These are phyloP conservation scores for Tanypteryx hageni DNA, from an alignment of 2,888 invertebrate genomes.

Conservation along the genomic window DNA sequence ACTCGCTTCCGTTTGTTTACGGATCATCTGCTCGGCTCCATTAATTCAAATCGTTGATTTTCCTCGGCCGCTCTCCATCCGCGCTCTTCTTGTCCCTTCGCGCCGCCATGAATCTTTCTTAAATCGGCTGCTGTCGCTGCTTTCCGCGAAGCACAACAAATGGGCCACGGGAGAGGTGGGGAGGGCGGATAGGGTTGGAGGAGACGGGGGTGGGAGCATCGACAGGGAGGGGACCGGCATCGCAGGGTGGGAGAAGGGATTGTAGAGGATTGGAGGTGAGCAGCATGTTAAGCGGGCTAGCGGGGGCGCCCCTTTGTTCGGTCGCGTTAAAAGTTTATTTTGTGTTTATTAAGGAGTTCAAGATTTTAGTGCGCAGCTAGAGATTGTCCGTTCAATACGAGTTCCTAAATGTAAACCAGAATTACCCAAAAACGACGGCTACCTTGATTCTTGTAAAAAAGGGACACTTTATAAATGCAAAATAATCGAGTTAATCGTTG, in stretches of 20 bases:
- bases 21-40: not conserved
- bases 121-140: slow-evolving; percentile 10
- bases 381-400: not conserved
- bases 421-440: not conserved
- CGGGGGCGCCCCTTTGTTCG: not conserved
- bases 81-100: not conserved
- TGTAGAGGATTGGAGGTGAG: not conserved
- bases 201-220: no score
- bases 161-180: not conserved
- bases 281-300: not conserved
- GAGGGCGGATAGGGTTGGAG: not conserved
- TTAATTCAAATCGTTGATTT: slow-evolving; percentile 1
- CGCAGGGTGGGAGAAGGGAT: no score
- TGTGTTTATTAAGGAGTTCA: slow-evolving; percentile 6
- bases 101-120: slow-evolving; percentile 9
- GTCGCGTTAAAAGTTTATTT: slow-evolving; percentile 9
- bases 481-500: not conserved
- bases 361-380: not conserved
- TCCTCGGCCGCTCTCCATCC: not conserved
- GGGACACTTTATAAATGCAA: not conserved
- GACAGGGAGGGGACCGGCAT: no score
- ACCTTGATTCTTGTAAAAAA: not conserved
- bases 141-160: slow-evolving; percentile 7
- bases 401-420: not conserved
- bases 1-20: not conserved